Base-by-base conservation (phyloP, 2,888 invertebrate species). In the Pterostichus madidus region DNA sequence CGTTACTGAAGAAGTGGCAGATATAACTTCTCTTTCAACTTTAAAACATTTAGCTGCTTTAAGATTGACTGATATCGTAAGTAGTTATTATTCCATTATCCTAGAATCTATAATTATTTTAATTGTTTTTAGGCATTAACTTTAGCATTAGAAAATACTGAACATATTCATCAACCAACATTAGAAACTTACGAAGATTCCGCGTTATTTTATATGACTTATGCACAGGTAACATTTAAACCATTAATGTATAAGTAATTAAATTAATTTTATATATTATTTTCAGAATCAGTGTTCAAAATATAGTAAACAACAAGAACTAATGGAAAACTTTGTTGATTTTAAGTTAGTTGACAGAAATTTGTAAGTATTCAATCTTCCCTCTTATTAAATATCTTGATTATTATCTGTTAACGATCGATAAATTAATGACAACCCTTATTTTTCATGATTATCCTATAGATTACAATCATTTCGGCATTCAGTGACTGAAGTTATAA, bases 121-220 rank as follows among this genome's bases (percentile, higher is more conserved):
- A 82, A 52, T 52, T 52, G n/a, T 85, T 84, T n/a, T 80, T 80
- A 88, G 88, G 87, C 87, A 15, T 84, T 89, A 75, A 83, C 82
- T n/a, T 84, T 85, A 15, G 84, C 85, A 10, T 84, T 88, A 24
- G 83, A 86, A 44, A 85, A 86, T 15, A 56, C 81, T 13, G 80
- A 85, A 13, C 90, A 91, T 84, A 86, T 88, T 17, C 91, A 91
- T 85, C 90, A 91, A 84, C 91, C 91, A 3, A 90, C 90, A 0
- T 86, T 92, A 84, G 91, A 92, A 85, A 87, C 86, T 56, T 89
- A 89, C 75, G 91, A 91, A 85, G 90, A 91, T 80, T 89, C 91
- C 35, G 90, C 91, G 68, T 87, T 92, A 82, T 93, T 92, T 87
- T 93, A 92, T 86, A 86, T 93, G 10, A 87, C 92, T 0, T 92